These are phyloP conservation scores for Brachycybe producta DNA, from an alignment of 2,888 invertebrate species.

Conservation along the genomic window DNA sequence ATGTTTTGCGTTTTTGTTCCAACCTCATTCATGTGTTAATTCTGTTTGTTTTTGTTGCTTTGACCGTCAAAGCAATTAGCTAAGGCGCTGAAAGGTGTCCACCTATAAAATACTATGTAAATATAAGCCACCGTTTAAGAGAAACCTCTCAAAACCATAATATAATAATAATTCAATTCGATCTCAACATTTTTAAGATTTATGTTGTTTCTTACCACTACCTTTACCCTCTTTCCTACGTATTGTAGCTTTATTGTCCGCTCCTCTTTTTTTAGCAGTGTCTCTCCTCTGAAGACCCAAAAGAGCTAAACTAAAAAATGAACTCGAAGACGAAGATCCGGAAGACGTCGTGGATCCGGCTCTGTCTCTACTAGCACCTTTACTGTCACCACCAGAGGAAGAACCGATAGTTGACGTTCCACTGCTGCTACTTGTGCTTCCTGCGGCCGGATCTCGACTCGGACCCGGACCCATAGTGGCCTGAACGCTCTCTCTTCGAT, in stretches of 20 bases:
- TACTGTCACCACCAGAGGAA: neutral
- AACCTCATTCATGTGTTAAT: too few species aligned
- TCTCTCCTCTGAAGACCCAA: conserved; percentile 10
- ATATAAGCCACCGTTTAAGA: too few species aligned
- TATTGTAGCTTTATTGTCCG: conserved; percentile 8
- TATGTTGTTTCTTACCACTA: conserved; percentile 10
- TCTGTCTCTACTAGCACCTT: too few species aligned
- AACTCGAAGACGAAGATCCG: neutral
- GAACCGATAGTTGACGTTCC: neutral
- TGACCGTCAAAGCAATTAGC: too few species aligned
- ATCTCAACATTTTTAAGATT: too few species aligned
- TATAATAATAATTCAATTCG: too few species aligned
- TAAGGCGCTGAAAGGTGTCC: too few species aligned
- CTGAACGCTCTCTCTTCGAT: conserved; percentile 13
- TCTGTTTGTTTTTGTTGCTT: too few species aligned
- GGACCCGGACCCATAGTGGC: conserved; percentile 10
- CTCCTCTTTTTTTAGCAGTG: conserved; percentile 8
- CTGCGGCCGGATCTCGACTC: conserved; percentile 11
- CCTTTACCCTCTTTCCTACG: conserved; percentile 12
- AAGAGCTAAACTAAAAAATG: conserved; percentile 9
- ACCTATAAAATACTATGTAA: too few species aligned
- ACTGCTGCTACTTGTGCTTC: neutral
- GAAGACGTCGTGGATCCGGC: too few species aligned
- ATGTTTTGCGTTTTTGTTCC: too few species aligned
- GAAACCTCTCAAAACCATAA: too few species aligned